phyloP scores from a whole-genome alignment of 2,888 invertebrate genomes.

The Amiota minor region DNA sequence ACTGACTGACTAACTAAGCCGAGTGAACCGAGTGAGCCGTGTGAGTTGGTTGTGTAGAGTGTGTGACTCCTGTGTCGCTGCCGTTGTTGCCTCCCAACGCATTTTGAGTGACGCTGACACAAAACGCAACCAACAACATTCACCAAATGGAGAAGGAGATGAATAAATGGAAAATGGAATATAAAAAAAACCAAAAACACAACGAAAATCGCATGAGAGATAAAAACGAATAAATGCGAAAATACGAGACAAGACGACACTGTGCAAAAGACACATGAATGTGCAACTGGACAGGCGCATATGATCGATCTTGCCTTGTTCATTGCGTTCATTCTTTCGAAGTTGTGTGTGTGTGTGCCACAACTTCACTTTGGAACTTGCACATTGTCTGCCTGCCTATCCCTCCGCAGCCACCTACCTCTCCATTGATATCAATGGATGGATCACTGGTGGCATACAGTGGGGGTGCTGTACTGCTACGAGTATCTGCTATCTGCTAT shows the following conservation, averaged over 20 bases:
- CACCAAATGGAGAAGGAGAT: not conserved
- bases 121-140: not conserved
- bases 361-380: not conserved
- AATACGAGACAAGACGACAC: slow-evolving; percentile 56
- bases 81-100: not conserved
- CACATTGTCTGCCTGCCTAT: not conserved
- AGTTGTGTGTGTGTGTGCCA: not conserved
- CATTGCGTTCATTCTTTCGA: slow-evolving; percentile 27
- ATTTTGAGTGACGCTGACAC: slow-evolving; percentile 14
- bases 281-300: slow-evolving; percentile 67
- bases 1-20: not conserved
- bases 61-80: slow-evolving; percentile 2
- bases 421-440: not conserved
- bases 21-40: not conserved
- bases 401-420: not conserved
- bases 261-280: slow-evolving; percentile 60
- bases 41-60: not conserved
- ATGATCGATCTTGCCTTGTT: slow-evolving; percentile 62
- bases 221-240: slow-evolving; percentile 53
- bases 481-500: not conserved
- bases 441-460: too few species aligned
- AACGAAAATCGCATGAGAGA: slow-evolving; percentile 18
- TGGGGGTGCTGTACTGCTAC: slow-evolving; percentile 11
- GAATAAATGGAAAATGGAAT: not conserved
- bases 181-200: not conserved